phyloP scores from a whole-genome alignment of 2,888 invertebrate genomes.

The Theodoxus fluviatilis region DNA sequence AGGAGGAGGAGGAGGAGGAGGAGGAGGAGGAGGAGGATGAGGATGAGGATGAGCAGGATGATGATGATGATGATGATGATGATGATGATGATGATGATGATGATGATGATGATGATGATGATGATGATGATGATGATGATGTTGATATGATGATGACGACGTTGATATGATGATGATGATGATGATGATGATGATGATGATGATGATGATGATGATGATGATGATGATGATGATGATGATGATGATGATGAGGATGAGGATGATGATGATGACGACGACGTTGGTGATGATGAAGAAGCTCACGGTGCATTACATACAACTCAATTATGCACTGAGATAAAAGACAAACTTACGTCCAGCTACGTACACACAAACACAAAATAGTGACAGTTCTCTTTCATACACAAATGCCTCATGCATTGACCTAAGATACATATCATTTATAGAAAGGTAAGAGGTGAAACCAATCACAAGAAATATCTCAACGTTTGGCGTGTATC shows the following conservation, averaged over 20 bases:
- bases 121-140: constrained; percentile 4
- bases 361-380: too few relatives aligned
- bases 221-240: neutral
- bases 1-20: neutral
- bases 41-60: neutral
- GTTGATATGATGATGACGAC: neutral
- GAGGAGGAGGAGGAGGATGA: constrained; percentile 1
- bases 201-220: constrained; percentile 4
- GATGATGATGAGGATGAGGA: neutral
- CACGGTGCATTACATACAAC: too few relatives aligned
- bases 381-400: too few relatives aligned
- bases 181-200: neutral
- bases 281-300: neutral
- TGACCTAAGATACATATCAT: too few relatives aligned
- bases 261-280: neutral
- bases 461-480: too few relatives aligned
- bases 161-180: neutral
- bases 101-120: neutral
- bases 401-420: too few relatives aligned
- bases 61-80: neutral
- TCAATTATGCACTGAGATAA: too few relatives aligned
- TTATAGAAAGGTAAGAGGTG: too few relatives aligned
- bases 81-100: neutral
- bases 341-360: too few relatives aligned
- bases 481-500: too few relatives aligned